phyloP scores from a whole-genome alignment of 2,888 invertebrate genomes.

The Lamproptera curius region DNA sequence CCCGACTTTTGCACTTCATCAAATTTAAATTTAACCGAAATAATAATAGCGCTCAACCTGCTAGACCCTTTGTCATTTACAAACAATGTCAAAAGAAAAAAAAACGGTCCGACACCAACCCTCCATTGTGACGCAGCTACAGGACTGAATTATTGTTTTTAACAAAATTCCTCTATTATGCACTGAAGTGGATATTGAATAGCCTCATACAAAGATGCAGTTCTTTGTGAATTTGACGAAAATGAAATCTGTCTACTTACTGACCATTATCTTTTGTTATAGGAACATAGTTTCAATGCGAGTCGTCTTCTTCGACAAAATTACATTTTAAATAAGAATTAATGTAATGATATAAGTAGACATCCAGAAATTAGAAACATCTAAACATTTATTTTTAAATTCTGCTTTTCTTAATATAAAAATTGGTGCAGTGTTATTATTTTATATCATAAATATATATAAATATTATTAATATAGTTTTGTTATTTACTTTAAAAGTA shows the following conservation, averaged over 20 bases:
- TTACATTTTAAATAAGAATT: no score
- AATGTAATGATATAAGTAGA: no score
- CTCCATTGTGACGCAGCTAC: slow-evolving; percentile 49
- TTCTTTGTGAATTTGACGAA: slow-evolving; percentile 18
- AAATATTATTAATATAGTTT: no score
- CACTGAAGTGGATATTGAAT: slow-evolving; percentile 54
- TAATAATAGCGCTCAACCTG: slow-evolving; percentile 62
- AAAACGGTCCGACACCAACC: slow-evolving; percentile 37
- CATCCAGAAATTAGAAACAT: no score
- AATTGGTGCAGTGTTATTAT: no score
- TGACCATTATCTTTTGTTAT: slow-evolving; percentile 9
- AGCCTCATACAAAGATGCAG: slow-evolving; percentile 31
- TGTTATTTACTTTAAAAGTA: no score
- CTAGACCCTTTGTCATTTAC: slow-evolving; percentile 44
- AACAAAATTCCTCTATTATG: slow-evolving; percentile 41
- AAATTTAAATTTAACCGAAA: slow-evolving; percentile 69
- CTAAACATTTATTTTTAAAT: no score
- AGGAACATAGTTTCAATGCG: background rate
- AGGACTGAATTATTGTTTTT: slow-evolving; percentile 68
- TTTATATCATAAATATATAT: no score
- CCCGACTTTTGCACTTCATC: slow-evolving; percentile 75
- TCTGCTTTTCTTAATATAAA: no score
- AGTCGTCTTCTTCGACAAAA: no score
- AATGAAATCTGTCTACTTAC: slow-evolving; percentile 3
- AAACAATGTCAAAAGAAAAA: slow-evolving; percentile 48